These are phyloP conservation scores for Heloderma charlesbogerti DNA, from an alignment of 2,113 vertebrate species.

Conservation along the genomic window DNA sequence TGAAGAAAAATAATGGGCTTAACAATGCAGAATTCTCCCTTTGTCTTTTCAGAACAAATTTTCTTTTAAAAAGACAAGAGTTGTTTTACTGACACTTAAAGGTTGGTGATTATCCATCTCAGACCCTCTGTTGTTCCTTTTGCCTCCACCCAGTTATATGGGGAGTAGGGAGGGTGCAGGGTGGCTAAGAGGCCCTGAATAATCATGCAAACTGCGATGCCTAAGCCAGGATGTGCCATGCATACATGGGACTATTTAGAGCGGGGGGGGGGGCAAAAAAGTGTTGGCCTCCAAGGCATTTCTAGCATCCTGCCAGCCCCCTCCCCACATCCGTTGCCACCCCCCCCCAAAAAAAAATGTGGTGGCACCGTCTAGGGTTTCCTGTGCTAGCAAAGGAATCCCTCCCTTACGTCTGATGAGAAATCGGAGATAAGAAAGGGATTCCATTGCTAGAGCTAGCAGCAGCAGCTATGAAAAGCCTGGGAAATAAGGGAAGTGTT, in stretches of 20 bases:
- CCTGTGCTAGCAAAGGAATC: no score
- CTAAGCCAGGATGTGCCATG: background rate
- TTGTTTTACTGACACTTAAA: slow-evolving; percentile 1
- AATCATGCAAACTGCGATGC: background rate
- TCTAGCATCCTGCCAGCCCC: no score
- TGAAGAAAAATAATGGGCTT: slow-evolving; percentile 18
- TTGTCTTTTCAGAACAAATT: background rate
- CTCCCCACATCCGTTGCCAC: no score
- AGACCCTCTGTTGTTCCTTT: background rate
- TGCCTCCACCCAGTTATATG: background rate
- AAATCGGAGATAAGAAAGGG: no score
- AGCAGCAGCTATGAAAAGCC: no score
- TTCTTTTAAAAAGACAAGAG: background rate
- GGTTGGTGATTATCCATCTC: background rate
- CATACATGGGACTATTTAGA: background rate
- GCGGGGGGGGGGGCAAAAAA: background rate
- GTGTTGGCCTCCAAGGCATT: no score
- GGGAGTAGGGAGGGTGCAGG: background rate
- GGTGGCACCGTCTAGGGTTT: no score
- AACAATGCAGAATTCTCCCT: background rate
- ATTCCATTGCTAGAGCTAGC: no score
- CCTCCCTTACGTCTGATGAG: no score
- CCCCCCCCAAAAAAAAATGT: no score
- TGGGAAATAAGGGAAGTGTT: no score
- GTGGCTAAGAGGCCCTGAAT: background rate